These are phyloP conservation scores for Dipodomys spectabilis DNA, from an alignment of 2,113 vertebrate genomes.

Conservation along the genomic window DNA sequence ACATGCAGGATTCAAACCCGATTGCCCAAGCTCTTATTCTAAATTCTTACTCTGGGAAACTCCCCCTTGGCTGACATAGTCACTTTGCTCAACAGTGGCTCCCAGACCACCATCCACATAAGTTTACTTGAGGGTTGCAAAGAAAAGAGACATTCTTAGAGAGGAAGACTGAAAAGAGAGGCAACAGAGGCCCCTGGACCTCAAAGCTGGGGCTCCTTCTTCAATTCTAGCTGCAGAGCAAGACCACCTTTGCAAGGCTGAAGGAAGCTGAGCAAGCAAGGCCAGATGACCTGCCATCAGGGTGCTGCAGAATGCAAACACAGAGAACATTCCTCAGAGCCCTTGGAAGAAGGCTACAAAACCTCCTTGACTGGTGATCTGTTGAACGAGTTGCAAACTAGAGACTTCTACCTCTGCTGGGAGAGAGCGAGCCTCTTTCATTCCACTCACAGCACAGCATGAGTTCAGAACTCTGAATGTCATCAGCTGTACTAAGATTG, in stretches of 20 bases:
- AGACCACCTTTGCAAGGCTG: not conserved
- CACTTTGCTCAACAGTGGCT: not conserved
- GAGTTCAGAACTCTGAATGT: not conserved
- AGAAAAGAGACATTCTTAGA: not conserved
- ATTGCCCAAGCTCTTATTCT: not conserved
- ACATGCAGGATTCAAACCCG: not conserved
- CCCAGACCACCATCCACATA: not conserved
- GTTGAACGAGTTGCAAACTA: too few relatives aligned
- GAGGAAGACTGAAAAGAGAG: accelerated
- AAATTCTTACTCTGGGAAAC: not conserved
- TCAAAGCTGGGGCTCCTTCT: not conserved
- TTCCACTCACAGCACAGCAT: not conserved
- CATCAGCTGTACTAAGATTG: not conserved
- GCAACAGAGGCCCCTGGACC: not conserved
- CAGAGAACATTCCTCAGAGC: not conserved
- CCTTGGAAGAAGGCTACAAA: not conserved
- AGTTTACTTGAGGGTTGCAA: not conserved
- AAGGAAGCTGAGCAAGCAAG: not conserved
- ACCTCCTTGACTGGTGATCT: not conserved
- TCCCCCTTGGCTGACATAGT: accelerated
- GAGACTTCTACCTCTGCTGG: too few relatives aligned
- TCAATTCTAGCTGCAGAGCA: not conserved
- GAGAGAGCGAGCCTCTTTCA: not conserved
- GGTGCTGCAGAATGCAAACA: not conserved
- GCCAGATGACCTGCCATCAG: not conserved